Evolutionary conservation across 2,888 invertebrate genomes (phyloP).

Genomic region (Ectemnius lituratus): DNA sequence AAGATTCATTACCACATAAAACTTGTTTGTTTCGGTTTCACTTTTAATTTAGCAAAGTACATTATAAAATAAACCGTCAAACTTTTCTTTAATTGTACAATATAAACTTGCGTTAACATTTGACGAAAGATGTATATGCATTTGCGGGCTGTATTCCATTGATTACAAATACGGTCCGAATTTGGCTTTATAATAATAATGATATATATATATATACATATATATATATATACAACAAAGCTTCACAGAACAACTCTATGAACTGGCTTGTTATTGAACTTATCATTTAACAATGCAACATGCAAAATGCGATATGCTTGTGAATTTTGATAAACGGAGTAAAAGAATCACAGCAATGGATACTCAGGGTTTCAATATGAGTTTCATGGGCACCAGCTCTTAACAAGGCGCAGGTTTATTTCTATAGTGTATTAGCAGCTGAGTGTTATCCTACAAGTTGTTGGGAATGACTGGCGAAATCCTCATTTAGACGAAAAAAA

Average conservation of each 20-base stretch:
- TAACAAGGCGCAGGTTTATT: too few species aligned
- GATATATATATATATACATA: conserved; percentile 57
- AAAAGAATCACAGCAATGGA: too few species aligned
- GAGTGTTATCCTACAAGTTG: too few species aligned
- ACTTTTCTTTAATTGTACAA: conserved; percentile 49
- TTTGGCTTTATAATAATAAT: conserved; percentile 48
- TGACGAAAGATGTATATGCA: conserved; percentile 52
- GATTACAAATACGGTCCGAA: conserved; percentile 37
- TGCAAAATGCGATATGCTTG: too few species aligned
- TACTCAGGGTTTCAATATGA: too few species aligned
- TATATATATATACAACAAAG: conserved; percentile 29
- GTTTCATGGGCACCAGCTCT: too few species aligned
- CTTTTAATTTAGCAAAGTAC: conserved; percentile 70
- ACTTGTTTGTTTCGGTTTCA: conserved; percentile 63
- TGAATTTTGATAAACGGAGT: too few species aligned
- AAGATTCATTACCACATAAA: conserved; percentile 60
- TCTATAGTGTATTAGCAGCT: too few species aligned
- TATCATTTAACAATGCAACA: conserved; percentile 27
- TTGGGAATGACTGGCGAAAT: too few species aligned
- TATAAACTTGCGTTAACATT: conserved; percentile 43
- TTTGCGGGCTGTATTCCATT: conserved; percentile 4
- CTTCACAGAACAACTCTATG: conserved; percentile 39
- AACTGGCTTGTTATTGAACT: conserved; percentile 16
- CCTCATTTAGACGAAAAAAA: too few species aligned
- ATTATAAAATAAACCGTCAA: conserved; percentile 68